These are phyloP conservation scores for Gambusia affinis DNA, from an alignment of 2,113 vertebrate species.

Conservation along the genomic window DNA sequence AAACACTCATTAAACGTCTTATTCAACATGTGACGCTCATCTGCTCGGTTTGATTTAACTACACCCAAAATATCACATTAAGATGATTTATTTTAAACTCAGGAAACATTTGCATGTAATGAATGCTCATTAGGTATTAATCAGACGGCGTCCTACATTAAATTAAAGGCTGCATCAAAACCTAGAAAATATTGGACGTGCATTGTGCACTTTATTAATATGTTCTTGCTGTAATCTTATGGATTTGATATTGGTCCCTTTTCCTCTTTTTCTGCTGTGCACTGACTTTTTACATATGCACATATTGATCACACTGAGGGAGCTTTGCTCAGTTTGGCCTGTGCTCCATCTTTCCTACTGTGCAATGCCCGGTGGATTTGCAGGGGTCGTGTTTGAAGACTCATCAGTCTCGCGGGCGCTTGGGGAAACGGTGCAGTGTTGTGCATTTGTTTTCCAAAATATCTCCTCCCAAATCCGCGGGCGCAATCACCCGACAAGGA, in stretches of 20 bases:
- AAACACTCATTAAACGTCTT: conserved; percentile 1
- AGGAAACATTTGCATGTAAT: conserved; percentile 26
- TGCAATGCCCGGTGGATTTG: conserved; percentile 48
- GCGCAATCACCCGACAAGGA: conserved; percentile 66
- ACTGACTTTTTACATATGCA: conserved; percentile 55
- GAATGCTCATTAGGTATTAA: conserved; percentile 32
- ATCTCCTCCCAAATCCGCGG: conserved; percentile 59
- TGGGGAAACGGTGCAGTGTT: conserved; percentile 26
- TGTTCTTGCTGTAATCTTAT: conserved; percentile 47
- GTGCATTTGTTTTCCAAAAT: conserved; percentile 45
- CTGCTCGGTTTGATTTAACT: conserved; percentile 16
- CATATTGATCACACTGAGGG: conserved; percentile 58
- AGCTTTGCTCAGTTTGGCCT: conserved; percentile 54
- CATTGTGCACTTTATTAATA: conserved; percentile 45
- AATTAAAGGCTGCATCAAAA: conserved; percentile 34
- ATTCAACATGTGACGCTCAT: not conserved
- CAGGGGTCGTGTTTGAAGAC: conserved; percentile 25
- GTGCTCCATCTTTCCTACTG: conserved; percentile 32
- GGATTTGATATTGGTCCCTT: conserved; percentile 35
- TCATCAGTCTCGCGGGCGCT: conserved; percentile 34
- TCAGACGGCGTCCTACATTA: conserved; percentile 25
- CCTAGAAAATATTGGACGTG: conserved; percentile 22
- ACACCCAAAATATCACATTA: conserved; percentile 21
- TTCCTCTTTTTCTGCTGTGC: conserved; percentile 22
- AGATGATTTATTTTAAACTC: conserved; percentile 18